phyloP scores from a whole-genome alignment of 2,888 invertebrate genomes.

The Nomada hirtipes region DNA sequence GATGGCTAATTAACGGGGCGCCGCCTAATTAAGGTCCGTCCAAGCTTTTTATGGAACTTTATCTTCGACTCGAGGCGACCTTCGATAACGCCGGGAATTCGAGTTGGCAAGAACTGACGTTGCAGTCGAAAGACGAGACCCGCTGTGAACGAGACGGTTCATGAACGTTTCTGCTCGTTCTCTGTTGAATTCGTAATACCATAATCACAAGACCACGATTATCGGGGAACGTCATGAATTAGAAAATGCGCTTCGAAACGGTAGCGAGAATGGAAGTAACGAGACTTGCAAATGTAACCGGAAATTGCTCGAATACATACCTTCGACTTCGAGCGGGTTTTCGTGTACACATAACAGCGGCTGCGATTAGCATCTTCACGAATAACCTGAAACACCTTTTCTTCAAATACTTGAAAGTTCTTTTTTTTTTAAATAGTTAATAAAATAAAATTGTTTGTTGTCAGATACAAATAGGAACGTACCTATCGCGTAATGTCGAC shows the following conservation, averaged over 20 bases:
- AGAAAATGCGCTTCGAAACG: slow-evolving; percentile 33
- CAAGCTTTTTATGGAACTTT: slow-evolving; percentile 58
- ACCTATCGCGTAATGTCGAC: neutral
- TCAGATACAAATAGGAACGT: neutral
- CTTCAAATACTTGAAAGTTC: slow-evolving; percentile 10
- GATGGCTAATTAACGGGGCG: slow-evolving; percentile 66
- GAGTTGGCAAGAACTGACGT: slow-evolving; percentile 53
- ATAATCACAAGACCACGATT: slow-evolving; percentile 62
- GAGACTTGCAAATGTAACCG: slow-evolving; percentile 43
- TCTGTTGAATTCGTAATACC: slow-evolving; percentile 66
- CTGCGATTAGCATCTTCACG: neutral
- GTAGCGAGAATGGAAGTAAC: slow-evolving; percentile 20
- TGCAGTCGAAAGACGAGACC: slow-evolving; percentile 44
- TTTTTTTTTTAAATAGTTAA: neutral
- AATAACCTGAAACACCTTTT: neutral
- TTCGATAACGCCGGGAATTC: slow-evolving; percentile 61
- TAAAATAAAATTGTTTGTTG: neutral
- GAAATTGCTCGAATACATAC: slow-evolving; percentile 41
- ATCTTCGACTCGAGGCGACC: slow-evolving; percentile 48
- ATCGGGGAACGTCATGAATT: slow-evolving; percentile 50
- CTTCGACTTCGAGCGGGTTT: neutral
- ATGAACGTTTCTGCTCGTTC: slow-evolving; percentile 19
- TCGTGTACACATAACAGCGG: neutral
- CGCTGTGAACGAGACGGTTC: slow-evolving; percentile 26
- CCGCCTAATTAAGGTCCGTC: slow-evolving; percentile 66